Conservation (phyloP, 2,113 vertebrate species). For the Hydropotes inermis region DNA sequence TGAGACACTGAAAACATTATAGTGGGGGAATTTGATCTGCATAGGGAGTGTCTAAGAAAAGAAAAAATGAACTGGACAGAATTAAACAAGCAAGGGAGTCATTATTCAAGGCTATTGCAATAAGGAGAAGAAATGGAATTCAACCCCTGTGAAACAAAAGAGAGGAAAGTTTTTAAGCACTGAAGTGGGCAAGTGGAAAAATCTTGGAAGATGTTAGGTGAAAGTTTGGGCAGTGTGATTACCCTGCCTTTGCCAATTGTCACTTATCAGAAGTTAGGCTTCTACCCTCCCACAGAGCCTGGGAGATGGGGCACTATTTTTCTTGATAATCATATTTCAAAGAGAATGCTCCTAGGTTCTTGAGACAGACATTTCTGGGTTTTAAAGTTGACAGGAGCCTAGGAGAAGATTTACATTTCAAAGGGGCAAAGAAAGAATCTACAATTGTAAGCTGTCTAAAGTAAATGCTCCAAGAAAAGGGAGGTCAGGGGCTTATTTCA, state of each 20-base stretch:
- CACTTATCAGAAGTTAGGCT: not conserved
- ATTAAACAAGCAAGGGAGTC: not conserved
- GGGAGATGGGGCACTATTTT: not conserved
- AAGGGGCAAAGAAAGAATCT: not conserved
- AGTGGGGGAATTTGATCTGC: not conserved
- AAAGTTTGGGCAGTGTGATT: not conserved
- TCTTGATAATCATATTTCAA: not conserved
- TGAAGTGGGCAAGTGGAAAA: not conserved
- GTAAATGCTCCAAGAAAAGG: not conserved
- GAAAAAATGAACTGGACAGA: not conserved
- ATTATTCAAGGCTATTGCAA: not conserved
- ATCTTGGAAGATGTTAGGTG: not conserved
- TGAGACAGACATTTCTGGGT: not conserved
- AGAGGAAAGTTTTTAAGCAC: not conserved
- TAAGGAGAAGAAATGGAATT: not conserved
- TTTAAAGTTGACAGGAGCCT: not conserved
- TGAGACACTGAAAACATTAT: not conserved
- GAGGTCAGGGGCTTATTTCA: not conserved
- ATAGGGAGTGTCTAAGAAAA: not conserved
- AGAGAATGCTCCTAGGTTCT: not conserved
- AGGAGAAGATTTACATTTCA: not conserved
- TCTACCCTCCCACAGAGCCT: not conserved
- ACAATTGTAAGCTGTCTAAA: not conserved
- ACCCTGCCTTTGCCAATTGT: not conserved
- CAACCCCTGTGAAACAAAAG: not conserved